A percentile compares a stretch with the other conserved stretches of the same genome.
phyloP scores from a whole-genome alignment of 2,888 invertebrate species.

The Argyra leucocephala region DNA sequence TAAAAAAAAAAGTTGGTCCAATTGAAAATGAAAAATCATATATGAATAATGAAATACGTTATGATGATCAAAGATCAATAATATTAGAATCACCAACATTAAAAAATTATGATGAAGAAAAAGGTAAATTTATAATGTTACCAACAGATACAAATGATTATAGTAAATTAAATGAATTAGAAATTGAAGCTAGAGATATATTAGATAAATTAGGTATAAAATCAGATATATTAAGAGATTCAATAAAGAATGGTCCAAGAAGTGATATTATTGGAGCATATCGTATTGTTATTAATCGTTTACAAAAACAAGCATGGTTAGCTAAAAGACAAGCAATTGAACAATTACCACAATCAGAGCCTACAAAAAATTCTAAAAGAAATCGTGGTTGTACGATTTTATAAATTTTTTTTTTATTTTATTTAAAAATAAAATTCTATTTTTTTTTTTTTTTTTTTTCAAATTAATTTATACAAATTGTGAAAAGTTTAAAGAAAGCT shows the following conservation, averaged over 20 bases:
- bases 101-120: constrained; percentile 42
- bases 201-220: constrained; percentile 52
- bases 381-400: constrained; percentile 21
- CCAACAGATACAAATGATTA: constrained; percentile 42
- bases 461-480: no score
- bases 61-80: constrained; percentile 23
- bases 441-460: no score
- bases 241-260: constrained; percentile 50
- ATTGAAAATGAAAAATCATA: constrained; percentile 35
- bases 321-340: constrained; percentile 38
- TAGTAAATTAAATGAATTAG: constrained; percentile 40
- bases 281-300: constrained; percentile 55
- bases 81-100: constrained; percentile 36
- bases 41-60: constrained; percentile 33
- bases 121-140: constrained; percentile 43
- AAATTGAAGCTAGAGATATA: constrained; percentile 47
- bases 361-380: constrained; percentile 12
- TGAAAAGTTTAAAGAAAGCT: no score
- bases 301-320: constrained; percentile 44
- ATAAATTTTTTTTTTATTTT: constrained; percentile 14
- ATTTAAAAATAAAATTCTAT: no score
- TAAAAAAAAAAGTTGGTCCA: constrained; percentile 42
- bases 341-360: constrained; percentile 14
- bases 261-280: constrained; percentile 61
- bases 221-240: constrained; percentile 48